These are phyloP conservation scores for Phyllotreta striolata DNA, from an alignment of 2,888 invertebrate species.

Conservation along the genomic window DNA sequence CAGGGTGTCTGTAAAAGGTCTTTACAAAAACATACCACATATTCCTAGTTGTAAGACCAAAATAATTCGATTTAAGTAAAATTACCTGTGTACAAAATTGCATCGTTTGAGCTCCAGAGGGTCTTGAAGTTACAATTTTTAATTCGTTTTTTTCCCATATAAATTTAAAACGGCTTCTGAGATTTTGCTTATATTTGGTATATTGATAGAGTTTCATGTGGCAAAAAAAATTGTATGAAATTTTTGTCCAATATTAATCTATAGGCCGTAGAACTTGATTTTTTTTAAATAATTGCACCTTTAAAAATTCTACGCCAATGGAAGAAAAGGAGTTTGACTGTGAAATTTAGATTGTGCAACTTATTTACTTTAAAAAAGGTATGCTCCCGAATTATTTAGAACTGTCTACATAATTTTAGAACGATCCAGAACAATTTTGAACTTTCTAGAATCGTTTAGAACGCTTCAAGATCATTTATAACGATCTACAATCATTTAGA, in stretches of 20 bases:
- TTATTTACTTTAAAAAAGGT: no score
- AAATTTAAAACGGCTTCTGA: background rate
- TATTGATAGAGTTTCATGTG: constrained; percentile 5
- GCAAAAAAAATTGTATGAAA: constrained; percentile 3
- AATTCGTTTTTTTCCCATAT: constrained; percentile 8
- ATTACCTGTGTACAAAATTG: background rate
- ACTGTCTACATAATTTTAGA: no score
- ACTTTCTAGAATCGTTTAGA: no score
- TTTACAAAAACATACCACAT: no score
- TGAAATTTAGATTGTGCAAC: constrained; percentile 14
- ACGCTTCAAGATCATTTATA: no score
- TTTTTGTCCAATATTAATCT: background rate
- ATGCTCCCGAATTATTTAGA: no score
- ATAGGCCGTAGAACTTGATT: constrained; percentile 6
- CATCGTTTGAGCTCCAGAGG: background rate
- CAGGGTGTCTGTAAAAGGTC: no score
- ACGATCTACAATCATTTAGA: no score
- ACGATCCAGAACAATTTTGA: no score
- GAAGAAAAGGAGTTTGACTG: constrained; percentile 6
- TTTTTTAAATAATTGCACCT: background rate
- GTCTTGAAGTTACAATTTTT: constrained; percentile 7
- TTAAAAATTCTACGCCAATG: constrained; percentile 7
- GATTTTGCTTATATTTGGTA: constrained; percentile 8
- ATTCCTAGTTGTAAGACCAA: background rate
- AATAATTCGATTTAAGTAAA: constrained; percentile 11